These are phyloP conservation scores for Pissodes strobi DNA, from an alignment of 1,140 invertebrate genomes.

Conservation along the genomic window DNA sequence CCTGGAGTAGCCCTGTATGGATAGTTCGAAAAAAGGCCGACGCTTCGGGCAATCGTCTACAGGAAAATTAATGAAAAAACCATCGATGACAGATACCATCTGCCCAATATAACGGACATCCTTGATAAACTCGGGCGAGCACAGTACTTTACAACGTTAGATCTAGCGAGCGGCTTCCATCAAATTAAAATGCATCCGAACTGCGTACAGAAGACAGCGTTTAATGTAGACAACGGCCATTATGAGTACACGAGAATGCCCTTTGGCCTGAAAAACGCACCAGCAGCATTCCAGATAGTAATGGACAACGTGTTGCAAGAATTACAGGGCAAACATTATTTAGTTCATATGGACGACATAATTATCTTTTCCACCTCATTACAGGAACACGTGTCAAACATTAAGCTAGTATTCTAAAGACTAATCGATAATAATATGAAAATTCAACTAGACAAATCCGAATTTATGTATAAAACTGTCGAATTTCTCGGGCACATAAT, in stretches of 20 bases:
- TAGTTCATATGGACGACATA: slow-evolving; percentile 53
- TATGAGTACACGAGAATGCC: slow-evolving; percentile 50
- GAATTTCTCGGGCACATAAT: no score
- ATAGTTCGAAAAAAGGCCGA: slow-evolving; percentile 50
- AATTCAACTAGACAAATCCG: no score
- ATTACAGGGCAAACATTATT: slow-evolving; percentile 42
- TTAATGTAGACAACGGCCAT: slow-evolving; percentile 46
- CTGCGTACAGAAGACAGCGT: slow-evolving; percentile 55
- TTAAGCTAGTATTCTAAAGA: slow-evolving; percentile 47
- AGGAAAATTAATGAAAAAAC: no score
- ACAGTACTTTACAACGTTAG: no score
- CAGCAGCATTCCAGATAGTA: slow-evolving; percentile 57
- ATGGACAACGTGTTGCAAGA: slow-evolving; percentile 41
- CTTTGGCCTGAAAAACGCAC: slow-evolving; percentile 53
- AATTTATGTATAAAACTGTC: background rate
- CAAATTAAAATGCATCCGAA: slow-evolving; percentile 56
- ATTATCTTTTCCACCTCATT: no score
- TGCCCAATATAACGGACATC: slow-evolving; percentile 58
- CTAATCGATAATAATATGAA: slow-evolving; percentile 36
- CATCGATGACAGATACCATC: slow-evolving; percentile 54
- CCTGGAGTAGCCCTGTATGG: no score
- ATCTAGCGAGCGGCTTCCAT: slow-evolving; percentile 58
- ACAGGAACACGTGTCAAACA: slow-evolving; percentile 47
- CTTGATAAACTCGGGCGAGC: no score
- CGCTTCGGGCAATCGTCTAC: slow-evolving; percentile 47